These are phyloP conservation scores for Chrysogorgia sp. DNA, from an alignment of 92 coral and sea anemone genomes.

Conservation along the genomic window DNA sequence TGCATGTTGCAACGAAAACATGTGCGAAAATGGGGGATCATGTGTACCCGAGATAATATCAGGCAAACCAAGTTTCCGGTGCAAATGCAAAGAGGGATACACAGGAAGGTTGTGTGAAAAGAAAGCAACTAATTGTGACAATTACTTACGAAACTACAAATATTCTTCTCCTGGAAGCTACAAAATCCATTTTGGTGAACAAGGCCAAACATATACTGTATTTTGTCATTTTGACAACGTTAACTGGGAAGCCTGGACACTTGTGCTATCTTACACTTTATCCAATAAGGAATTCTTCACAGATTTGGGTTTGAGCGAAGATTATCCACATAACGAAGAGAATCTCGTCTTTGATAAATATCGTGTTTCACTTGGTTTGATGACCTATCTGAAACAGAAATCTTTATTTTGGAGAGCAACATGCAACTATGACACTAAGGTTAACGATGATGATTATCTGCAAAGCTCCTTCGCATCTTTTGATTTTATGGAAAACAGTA, in stretches of 20 bases:
- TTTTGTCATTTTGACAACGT: slow-evolving; percentile 5
- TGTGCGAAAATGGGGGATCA: neutral
- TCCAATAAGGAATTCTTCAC: neutral
- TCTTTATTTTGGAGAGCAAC: slow-evolving; percentile 16
- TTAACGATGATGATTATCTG: neutral
- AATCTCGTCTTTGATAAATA: neutral
- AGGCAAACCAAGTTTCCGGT: neutral
- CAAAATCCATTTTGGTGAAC: slow-evolving; percentile 1
- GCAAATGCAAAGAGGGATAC: slow-evolving; percentile 5
- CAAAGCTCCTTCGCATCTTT: neutral
- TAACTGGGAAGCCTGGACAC: neutral
- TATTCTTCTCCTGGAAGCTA: neutral
- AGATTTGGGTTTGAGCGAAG: neutral
- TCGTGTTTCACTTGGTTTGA: slow-evolving; percentile 8
- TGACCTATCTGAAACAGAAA: neutral
- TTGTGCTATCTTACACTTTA: neutral
- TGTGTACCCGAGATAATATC: neutral
- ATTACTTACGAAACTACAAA: neutral
- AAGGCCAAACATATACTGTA: neutral
- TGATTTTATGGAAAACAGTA: neutral
- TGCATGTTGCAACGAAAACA: neutral
- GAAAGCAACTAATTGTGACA: neutral
- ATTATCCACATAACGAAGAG: neutral
- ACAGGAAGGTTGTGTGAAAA: slow-evolving; percentile 2
- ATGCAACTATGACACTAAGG: slow-evolving; percentile 14